Conservation (phyloP, 2,113 vertebrate species). For the Phaetusa simplex region DNA sequence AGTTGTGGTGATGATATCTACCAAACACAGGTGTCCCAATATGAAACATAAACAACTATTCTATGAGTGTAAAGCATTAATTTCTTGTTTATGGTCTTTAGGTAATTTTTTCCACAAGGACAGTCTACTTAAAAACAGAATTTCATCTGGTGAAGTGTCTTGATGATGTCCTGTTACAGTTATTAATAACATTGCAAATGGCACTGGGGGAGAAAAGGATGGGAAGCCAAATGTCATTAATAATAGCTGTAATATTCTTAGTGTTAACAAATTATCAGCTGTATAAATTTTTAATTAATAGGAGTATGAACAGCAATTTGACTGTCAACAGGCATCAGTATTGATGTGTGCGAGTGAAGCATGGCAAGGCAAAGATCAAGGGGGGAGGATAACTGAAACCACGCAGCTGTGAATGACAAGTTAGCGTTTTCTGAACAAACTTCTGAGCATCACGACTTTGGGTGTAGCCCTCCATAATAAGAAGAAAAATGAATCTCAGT, state of each 20-base stretch:
- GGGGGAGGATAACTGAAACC: background rate
- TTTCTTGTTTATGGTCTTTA: background rate
- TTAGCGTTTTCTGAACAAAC: conserved; percentile 40
- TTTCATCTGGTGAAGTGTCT: conserved; percentile 30
- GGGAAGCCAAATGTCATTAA: conserved; percentile 62
- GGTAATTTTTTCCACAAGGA: background rate
- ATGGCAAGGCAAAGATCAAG: conserved; percentile 28
- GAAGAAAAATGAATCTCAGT: background rate
- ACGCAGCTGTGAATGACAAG: conserved; percentile 41
- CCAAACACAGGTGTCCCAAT: background rate
- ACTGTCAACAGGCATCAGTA: conserved; percentile 68
- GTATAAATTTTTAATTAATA: conserved; percentile 74
- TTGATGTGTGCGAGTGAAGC: conserved; percentile 42
- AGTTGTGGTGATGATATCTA: background rate
- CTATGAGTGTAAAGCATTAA: background rate
- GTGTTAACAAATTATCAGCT: conserved; percentile 71
- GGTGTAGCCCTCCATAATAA: background rate
- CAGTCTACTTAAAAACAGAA: background rate
- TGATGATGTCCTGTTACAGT: background rate
- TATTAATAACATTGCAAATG: conserved; percentile 57
- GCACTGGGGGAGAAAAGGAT: conserved; percentile 31
- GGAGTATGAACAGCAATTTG: conserved; percentile 55
- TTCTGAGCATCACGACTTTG: background rate
- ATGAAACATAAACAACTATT: background rate
- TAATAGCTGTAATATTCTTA: conserved; percentile 59